Base-by-base conservation (phyloP, 2,888 invertebrate species). In the Caenorhabditis doughertyi region DNA sequence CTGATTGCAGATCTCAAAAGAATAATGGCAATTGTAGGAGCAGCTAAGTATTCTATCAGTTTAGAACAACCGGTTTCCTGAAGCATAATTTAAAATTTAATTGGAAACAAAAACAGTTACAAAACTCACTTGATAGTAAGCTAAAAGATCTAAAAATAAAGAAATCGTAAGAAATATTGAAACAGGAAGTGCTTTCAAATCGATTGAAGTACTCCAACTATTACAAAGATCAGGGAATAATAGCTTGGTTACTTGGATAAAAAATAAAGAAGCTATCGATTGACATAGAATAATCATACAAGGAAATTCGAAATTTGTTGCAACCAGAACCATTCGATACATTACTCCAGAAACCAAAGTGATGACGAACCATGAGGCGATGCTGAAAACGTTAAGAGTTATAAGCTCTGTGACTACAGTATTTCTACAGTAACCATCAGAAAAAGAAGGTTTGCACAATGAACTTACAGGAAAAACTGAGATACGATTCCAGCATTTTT, bases 291-390 rank as follows among this genome's bases (percentile, higher is more conserved):
- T 8, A 4, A 81, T 18, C 21, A 81, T 51, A 35, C 42, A 35
- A 0, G 81, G 81, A 25, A 76, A 81, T 47, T 81, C 81, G 39
- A 81, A 81, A 18, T 49, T 71, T 3, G 58, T 49, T 18, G 71
- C 70, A 11, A 47, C 44, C 3, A 81, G 29, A 16, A 81, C 44
- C 70, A 81, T 58, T 29, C 76, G 64, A 32, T 81, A 81, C 39
- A 81, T 42, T 16, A 58, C 25, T 16, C 76, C 74, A 25, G 76
- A 21, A 7, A 71, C 60, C 1, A 81, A 51, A 21, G 65, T 64
- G 3, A 65, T 39, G n/a, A 51, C 42, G 23, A 72, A 67, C 80
- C 80, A 80, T 1, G 44, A 29, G 0, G 73, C 44, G 8, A 80
- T 35, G 1, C 80, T 80, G 35, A 18, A 73, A 68, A 11, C n/a